Evolutionary conservation across 1,140 invertebrate genomes (phyloP).

Genomic region (Trachymyrmex septentrionalis): DNA sequence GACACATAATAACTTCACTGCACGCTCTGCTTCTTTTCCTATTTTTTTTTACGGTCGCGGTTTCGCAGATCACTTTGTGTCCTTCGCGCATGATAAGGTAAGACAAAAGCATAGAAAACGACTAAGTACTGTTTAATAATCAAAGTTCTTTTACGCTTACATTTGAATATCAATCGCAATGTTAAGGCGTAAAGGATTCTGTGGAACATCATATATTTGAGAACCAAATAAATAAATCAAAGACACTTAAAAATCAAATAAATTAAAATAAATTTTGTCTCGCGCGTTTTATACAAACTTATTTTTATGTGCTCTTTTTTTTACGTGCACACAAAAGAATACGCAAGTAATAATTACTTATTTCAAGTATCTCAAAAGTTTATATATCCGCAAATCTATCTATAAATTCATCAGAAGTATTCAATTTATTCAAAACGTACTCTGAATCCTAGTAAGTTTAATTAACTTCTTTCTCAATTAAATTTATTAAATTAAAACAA

Average conservation of each 20-base stretch:
- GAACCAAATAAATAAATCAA: background rate
- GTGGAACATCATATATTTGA: background rate
- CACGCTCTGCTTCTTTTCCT: background rate
- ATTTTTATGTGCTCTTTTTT: no score
- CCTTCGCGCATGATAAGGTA: background rate
- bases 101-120: background rate
- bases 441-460: no score
- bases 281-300: no score
- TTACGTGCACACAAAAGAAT: no score
- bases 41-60: background rate
- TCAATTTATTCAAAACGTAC: no score
- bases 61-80: constrained; percentile 12
- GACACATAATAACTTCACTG: background rate
- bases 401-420: no score
- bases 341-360: no score
- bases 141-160: background rate
- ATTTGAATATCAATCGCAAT: background rate
- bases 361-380: no score
- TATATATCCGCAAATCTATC: no score
- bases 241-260: background rate
- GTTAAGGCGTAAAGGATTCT: background rate
- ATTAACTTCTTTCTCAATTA: no score
- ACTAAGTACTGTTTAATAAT: background rate
- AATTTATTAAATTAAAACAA: no score
- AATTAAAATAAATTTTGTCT: background rate